Evolutionary conservation across 2,888 invertebrate species (phyloP), one percentile per base, ranked within the genome.

Genomic region (Cyrtodaria siliqua): DNA sequence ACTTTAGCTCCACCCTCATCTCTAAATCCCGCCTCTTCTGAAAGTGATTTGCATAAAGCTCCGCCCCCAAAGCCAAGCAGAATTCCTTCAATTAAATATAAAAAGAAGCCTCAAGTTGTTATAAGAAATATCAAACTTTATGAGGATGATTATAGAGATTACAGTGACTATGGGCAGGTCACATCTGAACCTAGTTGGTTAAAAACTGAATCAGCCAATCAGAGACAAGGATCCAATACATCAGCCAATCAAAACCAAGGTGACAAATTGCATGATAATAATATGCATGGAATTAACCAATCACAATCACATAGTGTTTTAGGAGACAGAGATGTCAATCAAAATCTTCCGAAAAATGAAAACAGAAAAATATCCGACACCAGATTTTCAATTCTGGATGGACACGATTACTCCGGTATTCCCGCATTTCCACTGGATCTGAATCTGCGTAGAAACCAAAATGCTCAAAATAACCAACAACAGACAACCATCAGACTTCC

Each of bases 21-120:
- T 14, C 42, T 86, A 38, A 69, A 78, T 3, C 83, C 83, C 2
- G 84, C 89, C 24, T 86, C 81, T 6, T 91, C 91, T 12, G 91
- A 91, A 49, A 87, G 89, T 68, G 81, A 87, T 62, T 82, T 91
- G 20, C 82, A 83, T 33, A 90, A 89, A 74, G 80, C 88, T 14
- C 89, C 92, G 2, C 93, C 93, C 6, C 92, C 92, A 33, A 94
- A 94, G 86, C 94, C 94, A 23, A 93, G 93, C 84, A 90, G 94
- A 50, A 87, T 93, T 33, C 93, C 93, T 2, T 92, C 93, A 2
- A 85, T 93, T 47, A 91, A 90, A 70, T 90, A 90, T 76, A 86
- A 87, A 53, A 76, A 87, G 29, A 79, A 87, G 27, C 92, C 92
- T 3, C 57, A 83, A 14, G 86, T 92, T 14, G 61, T 74, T 8